A percentile compares a stretch with the other conserved stretches of the same genome.
Conservation (phyloP, 2,797 vertebrate species). For the Austrolebias charrua region DNA sequence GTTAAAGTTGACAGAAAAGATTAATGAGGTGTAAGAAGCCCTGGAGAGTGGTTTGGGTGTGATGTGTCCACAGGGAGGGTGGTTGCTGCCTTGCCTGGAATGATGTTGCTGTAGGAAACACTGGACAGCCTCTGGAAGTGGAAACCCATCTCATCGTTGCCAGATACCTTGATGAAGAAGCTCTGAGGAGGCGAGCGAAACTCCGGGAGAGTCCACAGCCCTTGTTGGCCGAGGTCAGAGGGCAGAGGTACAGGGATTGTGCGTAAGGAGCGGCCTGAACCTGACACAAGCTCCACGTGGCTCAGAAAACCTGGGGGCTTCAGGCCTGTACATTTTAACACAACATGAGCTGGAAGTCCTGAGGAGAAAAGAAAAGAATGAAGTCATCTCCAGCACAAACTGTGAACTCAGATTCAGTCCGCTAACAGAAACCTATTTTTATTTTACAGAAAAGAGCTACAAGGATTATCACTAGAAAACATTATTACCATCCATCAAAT, state of each 20-base stretch:
- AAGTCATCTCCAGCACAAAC: slow-evolving; percentile 17
- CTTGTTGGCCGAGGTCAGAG: slow-evolving; percentile 76
- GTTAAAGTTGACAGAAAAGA: slow-evolving; percentile 51
- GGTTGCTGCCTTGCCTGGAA: slow-evolving; percentile 79
- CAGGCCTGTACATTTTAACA: slow-evolving; percentile 88
- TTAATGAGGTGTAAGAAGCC: slow-evolving; percentile 62
- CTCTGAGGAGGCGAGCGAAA: slow-evolving; percentile 85
- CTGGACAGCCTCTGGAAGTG: slow-evolving; percentile 89
- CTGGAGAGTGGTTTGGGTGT: slow-evolving; percentile 23
- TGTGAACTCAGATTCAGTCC: slow-evolving; percentile 13
- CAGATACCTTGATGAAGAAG: slow-evolving; percentile 90
- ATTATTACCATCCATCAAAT: too few species aligned
- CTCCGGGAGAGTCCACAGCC: slow-evolving; percentile 85
- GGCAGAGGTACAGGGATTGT: slow-evolving; percentile 75
- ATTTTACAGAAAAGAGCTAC: too few species aligned
- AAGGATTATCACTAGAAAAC: too few species aligned
- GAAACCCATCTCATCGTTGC: slow-evolving; percentile 85
- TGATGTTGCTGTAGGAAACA: slow-evolving; percentile 88
- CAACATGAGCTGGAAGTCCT: slow-evolving; percentile 87
- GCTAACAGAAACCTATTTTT: slow-evolving; percentile 14
- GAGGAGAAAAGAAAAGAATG: slow-evolving; percentile 35
- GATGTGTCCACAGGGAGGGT: slow-evolving; percentile 7
- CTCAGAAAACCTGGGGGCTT: slow-evolving; percentile 81
- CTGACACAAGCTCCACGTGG: slow-evolving; percentile 86
- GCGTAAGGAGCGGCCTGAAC: slow-evolving; percentile 82